Percentiles rank a stretch among this genome's conserved stretches.
These are phyloP conservation scores for Cordilura impudica DNA, from an alignment of 2,888 invertebrate genomes.

Conservation along the genomic window DNA sequence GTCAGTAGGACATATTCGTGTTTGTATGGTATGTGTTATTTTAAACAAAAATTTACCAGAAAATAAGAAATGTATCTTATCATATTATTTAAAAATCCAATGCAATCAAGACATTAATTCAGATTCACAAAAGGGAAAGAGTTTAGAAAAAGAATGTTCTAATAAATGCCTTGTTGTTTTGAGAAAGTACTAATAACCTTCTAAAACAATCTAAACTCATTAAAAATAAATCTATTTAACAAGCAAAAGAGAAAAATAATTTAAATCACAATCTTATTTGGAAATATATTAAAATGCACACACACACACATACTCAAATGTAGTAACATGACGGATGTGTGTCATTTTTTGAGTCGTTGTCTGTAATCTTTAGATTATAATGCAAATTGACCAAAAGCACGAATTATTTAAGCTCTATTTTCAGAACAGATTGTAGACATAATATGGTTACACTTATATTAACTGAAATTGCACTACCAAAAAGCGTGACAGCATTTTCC, in stretches of 20 bases:
- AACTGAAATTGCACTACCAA: too few relatives aligned
- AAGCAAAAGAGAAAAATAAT: not conserved
- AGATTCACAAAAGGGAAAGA: not conserved
- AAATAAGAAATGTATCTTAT: too few relatives aligned
- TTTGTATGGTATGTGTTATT: too few relatives aligned
- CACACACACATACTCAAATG: not conserved
- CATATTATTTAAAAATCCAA: not conserved
- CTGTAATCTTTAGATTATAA: slow-evolving; percentile 25
- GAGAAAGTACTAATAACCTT: slow-evolving; percentile 12
- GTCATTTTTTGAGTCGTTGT: not conserved
- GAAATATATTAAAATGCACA: not conserved
- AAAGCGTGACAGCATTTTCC: too few relatives aligned
- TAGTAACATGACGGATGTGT: not conserved
- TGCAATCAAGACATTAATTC: not conserved
- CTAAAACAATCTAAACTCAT: slow-evolving; percentile 1
- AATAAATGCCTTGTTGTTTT: not conserved
- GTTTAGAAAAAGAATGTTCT: not conserved
- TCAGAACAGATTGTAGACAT: not conserved
- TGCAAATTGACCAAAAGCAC: slow-evolving; percentile 29
- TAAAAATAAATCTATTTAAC: slow-evolving; percentile 6
- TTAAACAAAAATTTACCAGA: too few relatives aligned
- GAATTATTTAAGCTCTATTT: slow-evolving; percentile 6
- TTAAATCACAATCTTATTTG: not conserved
- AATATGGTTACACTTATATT: too few relatives aligned
- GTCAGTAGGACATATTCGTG: too few relatives aligned